phyloP scores from a whole-genome alignment of 2,888 invertebrate genomes.

The Epinotia bilunana region DNA sequence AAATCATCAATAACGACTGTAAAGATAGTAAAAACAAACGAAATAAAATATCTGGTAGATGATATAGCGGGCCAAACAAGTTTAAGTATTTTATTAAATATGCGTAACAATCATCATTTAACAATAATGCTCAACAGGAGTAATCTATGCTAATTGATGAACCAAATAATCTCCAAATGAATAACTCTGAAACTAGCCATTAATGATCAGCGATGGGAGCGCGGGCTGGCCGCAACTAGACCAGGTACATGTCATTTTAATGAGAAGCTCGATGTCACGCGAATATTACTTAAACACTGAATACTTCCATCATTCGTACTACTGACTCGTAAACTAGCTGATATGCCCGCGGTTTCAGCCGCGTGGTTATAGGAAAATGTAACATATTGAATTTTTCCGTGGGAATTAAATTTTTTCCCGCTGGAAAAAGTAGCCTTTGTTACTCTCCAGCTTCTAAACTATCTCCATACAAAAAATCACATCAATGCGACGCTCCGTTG shows the following conservation, averaged over 20 bases:
- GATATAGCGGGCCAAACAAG: neutral
- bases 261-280: neutral
- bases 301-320: neutral
- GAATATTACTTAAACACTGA: conserved; percentile 3
- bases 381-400: too few species aligned
- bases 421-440: too few species aligned
- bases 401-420: too few species aligned
- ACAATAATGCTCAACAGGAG: neutral
- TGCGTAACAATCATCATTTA: neutral
- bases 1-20: too few species aligned
- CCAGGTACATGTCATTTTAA: conserved; percentile 26
- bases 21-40: too few species aligned
- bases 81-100: neutral
- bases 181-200: neutral
- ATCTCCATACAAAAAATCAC: too few species aligned
- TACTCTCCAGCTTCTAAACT: too few species aligned
- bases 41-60: neutral
- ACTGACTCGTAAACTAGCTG: too few species aligned
- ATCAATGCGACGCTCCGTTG: too few species aligned
- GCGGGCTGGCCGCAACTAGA: neutral
- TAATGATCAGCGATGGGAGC: conserved; percentile 16
- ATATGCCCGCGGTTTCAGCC: too few species aligned
- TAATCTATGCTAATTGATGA: conserved; percentile 14
- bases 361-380: too few species aligned
- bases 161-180: conserved; percentile 10